These are phyloP conservation scores for Myopa testacea DNA, from an alignment of 2,888 invertebrate genomes.

Conservation along the genomic window DNA sequence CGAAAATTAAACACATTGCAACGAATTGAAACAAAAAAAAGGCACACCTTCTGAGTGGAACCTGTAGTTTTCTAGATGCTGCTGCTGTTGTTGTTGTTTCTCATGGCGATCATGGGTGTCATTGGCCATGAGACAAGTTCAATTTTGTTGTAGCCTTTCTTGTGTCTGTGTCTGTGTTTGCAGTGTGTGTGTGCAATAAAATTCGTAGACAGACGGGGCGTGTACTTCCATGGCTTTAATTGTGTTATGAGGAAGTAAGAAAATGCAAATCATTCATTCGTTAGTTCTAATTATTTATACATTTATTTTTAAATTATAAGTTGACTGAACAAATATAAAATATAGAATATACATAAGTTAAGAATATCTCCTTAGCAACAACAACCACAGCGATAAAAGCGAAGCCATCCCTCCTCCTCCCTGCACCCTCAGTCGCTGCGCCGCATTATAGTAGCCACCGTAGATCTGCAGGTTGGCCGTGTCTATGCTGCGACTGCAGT, in stretches of 20 bases:
- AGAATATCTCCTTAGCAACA: constrained; percentile 33
- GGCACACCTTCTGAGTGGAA: constrained; percentile 21
- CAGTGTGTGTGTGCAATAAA: no score
- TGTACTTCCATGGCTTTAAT: background rate
- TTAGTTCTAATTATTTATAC: background rate
- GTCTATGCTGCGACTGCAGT: constrained; percentile 89
- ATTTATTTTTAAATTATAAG: constrained; percentile 9
- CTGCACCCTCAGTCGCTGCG: constrained; percentile 47
- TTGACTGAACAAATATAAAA: constrained; percentile 40
- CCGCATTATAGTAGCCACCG: constrained; percentile 83
- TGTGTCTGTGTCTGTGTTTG: background rate
- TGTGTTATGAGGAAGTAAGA: background rate
- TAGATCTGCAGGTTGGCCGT: constrained; percentile 88
- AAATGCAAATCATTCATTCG: background rate
- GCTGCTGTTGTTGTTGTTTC: background rate
- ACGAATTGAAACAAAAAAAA: background rate
- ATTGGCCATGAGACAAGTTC: constrained; percentile 62
- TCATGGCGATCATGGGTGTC: constrained; percentile 42
- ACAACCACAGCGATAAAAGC: background rate
- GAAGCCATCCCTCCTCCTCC: background rate
- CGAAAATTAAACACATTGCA: background rate
- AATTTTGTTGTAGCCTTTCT: constrained; percentile 39
- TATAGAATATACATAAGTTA: constrained; percentile 14
- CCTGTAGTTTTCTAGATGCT: background rate
- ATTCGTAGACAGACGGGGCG: background rate